Percentiles rank a stretch among this genome's conserved stretches.
Conservation (phyloP, 2,113 vertebrate genomes). For the Gobius niger region DNA sequence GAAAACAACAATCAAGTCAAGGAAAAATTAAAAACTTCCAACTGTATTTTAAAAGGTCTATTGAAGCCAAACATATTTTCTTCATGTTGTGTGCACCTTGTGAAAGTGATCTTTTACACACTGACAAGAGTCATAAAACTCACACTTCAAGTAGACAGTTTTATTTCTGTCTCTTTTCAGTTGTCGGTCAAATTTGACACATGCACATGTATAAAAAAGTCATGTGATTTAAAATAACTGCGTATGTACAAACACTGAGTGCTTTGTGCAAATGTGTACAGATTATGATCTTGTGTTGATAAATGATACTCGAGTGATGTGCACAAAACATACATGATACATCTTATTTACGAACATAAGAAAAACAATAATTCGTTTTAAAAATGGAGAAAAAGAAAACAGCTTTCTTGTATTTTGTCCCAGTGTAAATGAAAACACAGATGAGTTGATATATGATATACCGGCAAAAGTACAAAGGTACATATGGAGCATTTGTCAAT, state of each 20-base stretch:
- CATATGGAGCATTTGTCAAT: conserved; percentile 13
- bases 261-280: conserved; percentile 82
- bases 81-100: conserved; percentile 31
- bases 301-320: conserved; percentile 74
- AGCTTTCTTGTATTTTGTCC: conserved; percentile 35
- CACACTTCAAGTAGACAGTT: conserved; percentile 57
- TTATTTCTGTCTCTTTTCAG: conserved; percentile 59
- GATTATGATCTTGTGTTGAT: conserved; percentile 76
- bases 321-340: conserved; percentile 70
- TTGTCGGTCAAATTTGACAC: conserved; percentile 74
- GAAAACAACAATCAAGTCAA: not conserved
- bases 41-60: not conserved
- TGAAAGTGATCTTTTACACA: conserved; percentile 55
- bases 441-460: conserved; percentile 39
- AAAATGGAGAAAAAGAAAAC: not conserved
- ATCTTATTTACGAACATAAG: conserved; percentile 61
- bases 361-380: conserved; percentile 32
- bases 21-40: too few relatives aligned
- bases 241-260: conserved; percentile 81
- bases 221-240: conserved; percentile 70
- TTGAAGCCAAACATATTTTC: not conserved
- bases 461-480: conserved; percentile 27
- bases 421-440: conserved; percentile 56
- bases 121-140: conserved; percentile 38
- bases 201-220: conserved; percentile 74